These are phyloP conservation scores for Dolichotis patagonum DNA, from an alignment of 2,113 vertebrate species.

Conservation along the genomic window DNA sequence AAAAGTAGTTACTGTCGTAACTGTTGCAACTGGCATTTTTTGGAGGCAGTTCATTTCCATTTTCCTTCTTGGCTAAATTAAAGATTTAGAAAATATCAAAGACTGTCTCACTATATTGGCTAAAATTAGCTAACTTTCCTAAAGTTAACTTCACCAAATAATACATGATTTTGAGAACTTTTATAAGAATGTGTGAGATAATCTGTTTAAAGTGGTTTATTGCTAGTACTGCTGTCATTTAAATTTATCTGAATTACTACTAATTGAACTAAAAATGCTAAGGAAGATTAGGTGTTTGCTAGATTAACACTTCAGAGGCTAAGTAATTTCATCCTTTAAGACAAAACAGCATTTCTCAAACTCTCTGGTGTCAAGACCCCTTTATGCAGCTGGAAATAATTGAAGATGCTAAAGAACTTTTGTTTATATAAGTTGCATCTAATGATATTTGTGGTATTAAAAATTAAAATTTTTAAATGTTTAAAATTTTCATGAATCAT, in stretches of 20 bases:
- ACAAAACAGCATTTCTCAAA: conserved; percentile 56
- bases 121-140: conserved; percentile 51
- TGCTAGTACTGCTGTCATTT: conserved; percentile 27
- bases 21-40: background rate
- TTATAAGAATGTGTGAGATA: conserved; percentile 32
- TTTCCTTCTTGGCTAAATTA: conserved; percentile 22
- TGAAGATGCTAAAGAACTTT: background rate
- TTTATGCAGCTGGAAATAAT: conserved; percentile 27
- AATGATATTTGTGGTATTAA: conserved; percentile 7
- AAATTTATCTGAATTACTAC: conserved; percentile 40
- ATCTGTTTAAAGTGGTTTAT: background rate
- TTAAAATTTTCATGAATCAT: conserved; percentile 20
- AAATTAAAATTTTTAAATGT: conserved; percentile 35
- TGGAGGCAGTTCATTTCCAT: background rate
- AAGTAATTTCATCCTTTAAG: conserved; percentile 10
- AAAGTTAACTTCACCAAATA: conserved; percentile 68
- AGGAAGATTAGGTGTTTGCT: conserved; percentile 1
- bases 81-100: conserved; percentile 42
- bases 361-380: background rate
- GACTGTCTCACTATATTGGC: background rate
- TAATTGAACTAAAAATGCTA: conserved; percentile 47
- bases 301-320: background rate
- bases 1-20: background rate
- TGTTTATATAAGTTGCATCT: background rate
- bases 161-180: conserved; percentile 30